A percentile compares a stretch with the other conserved stretches of the same genome.
Evolutionary conservation across 2,888 invertebrate species (phyloP).

Genomic region (Parnassius apollo): DNA sequence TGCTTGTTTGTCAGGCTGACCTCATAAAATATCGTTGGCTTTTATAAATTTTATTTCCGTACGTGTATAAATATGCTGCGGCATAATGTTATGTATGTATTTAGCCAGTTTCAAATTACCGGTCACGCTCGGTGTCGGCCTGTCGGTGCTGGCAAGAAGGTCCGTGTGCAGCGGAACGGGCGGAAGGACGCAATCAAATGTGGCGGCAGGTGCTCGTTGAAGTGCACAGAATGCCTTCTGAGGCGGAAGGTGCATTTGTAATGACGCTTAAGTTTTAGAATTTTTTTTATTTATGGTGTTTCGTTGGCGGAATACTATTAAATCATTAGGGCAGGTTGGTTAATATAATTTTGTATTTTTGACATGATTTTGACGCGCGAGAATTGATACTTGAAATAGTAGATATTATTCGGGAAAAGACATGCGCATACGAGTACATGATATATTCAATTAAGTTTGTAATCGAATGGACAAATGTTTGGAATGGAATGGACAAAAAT

Average conservation of each 20-base stretch:
- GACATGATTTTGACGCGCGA: too few relatives aligned
- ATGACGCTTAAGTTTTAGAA: background rate
- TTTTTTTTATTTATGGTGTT: too few relatives aligned
- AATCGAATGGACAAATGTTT: too few relatives aligned
- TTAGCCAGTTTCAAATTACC: slow-evolving; percentile 33
- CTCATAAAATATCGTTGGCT: background rate
- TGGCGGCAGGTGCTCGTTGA: slow-evolving; percentile 41
- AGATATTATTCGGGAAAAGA: too few relatives aligned
- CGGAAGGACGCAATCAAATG: slow-evolving; percentile 51
- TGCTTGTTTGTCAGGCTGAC: background rate
- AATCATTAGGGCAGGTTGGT: too few relatives aligned
- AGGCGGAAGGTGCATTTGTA: background rate
- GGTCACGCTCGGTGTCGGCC: slow-evolving; percentile 43
- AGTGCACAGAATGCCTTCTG: slow-evolving; percentile 5
- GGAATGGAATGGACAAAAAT: too few relatives aligned
- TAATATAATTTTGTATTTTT: too few relatives aligned
- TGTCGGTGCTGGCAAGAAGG: slow-evolving; percentile 32
- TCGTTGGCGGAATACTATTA: too few relatives aligned
- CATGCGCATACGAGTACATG: too few relatives aligned
- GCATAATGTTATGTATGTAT: background rate
- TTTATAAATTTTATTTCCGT: background rate
- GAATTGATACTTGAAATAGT: too few relatives aligned
- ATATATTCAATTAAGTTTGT: too few relatives aligned
- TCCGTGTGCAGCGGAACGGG: slow-evolving; percentile 39
- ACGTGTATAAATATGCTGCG: slow-evolving; percentile 11